Evolutionary conservation across 1,140 invertebrate genomes (phyloP).

Genomic region (Drosophila bipectinata): DNA sequence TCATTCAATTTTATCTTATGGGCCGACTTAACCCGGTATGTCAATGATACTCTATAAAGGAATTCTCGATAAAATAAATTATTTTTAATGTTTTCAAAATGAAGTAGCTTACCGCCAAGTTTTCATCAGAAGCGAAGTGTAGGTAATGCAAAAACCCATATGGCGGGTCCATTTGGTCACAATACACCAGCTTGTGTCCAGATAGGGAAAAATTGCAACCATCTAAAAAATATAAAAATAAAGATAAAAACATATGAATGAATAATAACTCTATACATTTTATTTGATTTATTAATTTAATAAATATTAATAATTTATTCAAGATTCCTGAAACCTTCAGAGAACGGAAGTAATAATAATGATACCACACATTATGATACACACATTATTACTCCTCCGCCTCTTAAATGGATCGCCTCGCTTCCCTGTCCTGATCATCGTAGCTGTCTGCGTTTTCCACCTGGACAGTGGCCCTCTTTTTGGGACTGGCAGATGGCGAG

Average conservation of each 20-base stretch:
- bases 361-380: too few relatives aligned
- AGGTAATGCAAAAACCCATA: slow-evolving; percentile 95
- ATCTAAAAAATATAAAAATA: slow-evolving; percentile 87
- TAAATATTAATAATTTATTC: neutral
- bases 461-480: neutral
- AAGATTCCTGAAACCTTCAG: neutral
- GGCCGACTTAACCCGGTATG: slow-evolving; percentile 96
- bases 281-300: neutral
- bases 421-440: neutral
- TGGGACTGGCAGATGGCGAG: neutral
- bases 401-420: neutral
- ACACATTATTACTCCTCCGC: slow-evolving; percentile 1
- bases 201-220: slow-evolving; percentile 94
- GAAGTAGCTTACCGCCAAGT: slow-evolving; percentile 90
- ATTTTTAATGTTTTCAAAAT: neutral
- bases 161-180: slow-evolving; percentile 96
- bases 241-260: neutral
- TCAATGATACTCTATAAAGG: slow-evolving; percentile 91
- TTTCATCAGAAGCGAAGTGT: slow-evolving; percentile 95
- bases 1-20: slow-evolving; percentile 97
- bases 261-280: neutral
- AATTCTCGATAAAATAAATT: neutral
- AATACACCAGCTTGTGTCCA: slow-evolving; percentile 92
- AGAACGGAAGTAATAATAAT: too few relatives aligned
- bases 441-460: slow-evolving; percentile 19